phyloP scores from a whole-genome alignment of 1,140 invertebrate genomes.

The Papilio machaon region DNA sequence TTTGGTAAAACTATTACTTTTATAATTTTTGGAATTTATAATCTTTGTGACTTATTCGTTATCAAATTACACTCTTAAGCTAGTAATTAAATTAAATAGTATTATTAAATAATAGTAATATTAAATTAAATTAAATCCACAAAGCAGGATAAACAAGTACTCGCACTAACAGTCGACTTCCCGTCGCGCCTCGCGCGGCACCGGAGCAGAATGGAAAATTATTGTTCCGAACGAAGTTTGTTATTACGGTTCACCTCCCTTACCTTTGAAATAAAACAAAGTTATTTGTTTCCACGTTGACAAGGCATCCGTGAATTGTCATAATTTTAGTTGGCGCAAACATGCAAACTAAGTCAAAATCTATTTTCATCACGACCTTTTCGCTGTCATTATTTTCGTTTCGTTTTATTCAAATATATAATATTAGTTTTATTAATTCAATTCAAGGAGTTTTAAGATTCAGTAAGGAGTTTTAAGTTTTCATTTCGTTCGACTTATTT shows the following conservation, averaged over 20 bases:
- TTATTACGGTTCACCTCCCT: slow-evolving; percentile 42
- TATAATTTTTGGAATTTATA: too few species aligned
- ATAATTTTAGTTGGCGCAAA: slow-evolving; percentile 30
- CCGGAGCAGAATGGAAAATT: slow-evolving; percentile 47
- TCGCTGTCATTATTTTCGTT: not conserved
- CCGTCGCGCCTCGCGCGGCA: slow-evolving; percentile 43
- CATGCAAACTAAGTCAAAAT: slow-evolving; percentile 20
- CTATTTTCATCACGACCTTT: not conserved
- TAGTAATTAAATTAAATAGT: not conserved
- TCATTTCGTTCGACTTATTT: too few species aligned
- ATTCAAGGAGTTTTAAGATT: not conserved
- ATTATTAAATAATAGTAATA: too few species aligned
- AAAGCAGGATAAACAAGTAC: not conserved
- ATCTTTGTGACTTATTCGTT: too few species aligned
- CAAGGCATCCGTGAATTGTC: slow-evolving; percentile 23
- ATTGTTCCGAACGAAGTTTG: slow-evolving; percentile 44
- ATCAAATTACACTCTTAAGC: not conserved
- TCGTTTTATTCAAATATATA: not conserved
- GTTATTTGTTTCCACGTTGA: slow-evolving; percentile 29
- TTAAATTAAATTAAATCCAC: too few species aligned
- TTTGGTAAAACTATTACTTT: too few species aligned
- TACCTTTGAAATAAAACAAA: slow-evolving; percentile 34
- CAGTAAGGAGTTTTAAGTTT: too few species aligned
- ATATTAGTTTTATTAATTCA: slow-evolving; percentile 9
- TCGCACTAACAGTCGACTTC: slow-evolving; percentile 42